Evolutionary conservation across 1,140 invertebrate genomes (phyloP).

Genomic region (Sinonovacula constricta): DNA sequence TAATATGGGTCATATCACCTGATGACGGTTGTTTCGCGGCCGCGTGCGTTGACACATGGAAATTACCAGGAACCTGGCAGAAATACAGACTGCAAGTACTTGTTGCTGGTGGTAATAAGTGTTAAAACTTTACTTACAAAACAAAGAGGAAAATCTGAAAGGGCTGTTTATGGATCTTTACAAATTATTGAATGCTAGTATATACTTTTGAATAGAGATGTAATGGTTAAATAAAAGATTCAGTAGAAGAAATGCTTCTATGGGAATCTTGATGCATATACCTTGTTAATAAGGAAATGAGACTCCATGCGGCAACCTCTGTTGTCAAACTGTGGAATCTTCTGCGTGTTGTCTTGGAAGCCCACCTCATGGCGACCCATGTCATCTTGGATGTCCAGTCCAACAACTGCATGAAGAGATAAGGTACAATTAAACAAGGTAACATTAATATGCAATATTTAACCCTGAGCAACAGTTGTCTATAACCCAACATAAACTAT

Average conservation of each 20-base stretch:
- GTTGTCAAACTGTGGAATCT: slow-evolving; percentile 68
- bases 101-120: too few species aligned
- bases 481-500: too few species aligned
- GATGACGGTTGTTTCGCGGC: slow-evolving; percentile 79
- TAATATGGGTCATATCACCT: slow-evolving; percentile 82
- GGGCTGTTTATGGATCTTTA: too few species aligned
- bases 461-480: too few species aligned
- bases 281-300: slow-evolving; percentile 82
- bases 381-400: slow-evolving; percentile 84
- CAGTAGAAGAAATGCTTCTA: too few species aligned
- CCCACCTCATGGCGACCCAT: slow-evolving; percentile 84
- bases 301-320: slow-evolving; percentile 82
- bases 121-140: too few species aligned
- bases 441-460: background rate
- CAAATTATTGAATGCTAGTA: too few species aligned
- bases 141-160: too few species aligned
- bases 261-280: too few species aligned
- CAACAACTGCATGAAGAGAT: slow-evolving; percentile 82
- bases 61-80: slow-evolving; percentile 82
- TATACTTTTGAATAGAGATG: too few species aligned
- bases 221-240: too few species aligned
- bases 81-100: too few species aligned
- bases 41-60: slow-evolving; percentile 84
- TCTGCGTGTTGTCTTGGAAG: slow-evolving; percentile 82
- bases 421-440: background rate